Conservation (phyloP, 2,797 vertebrate species). For the Gymnopithys bicolor region DNA sequence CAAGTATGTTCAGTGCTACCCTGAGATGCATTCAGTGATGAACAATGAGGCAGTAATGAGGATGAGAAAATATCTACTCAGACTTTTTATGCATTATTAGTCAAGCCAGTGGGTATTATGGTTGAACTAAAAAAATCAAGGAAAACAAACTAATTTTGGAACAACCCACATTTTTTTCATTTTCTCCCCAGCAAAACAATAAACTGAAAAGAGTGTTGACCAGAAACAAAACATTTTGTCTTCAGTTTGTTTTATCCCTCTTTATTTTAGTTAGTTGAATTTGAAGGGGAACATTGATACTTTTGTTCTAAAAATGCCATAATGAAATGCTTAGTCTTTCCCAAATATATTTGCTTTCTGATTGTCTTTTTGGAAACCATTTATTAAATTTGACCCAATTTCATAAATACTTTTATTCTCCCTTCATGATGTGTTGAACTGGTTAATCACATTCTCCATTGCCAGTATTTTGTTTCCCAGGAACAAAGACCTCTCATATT, state of each 20-base stretch:
- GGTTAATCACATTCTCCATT: slow-evolving; percentile 27
- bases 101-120: neutral
- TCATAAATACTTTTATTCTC: neutral
- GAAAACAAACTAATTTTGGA: slow-evolving; percentile 32
- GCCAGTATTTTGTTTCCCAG: slow-evolving; percentile 28
- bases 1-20: neutral
- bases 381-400: slow-evolving; percentile 36
- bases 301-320: slow-evolving; percentile 4
- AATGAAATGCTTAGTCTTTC: neutral
- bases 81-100: neutral
- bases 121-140: neutral
- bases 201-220: neutral
- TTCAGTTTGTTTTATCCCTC: neutral
- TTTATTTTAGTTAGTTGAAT: neutral
- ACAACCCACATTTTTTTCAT: neutral
- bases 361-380: neutral
- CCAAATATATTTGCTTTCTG: slow-evolving; percentile 9
- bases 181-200: slow-evolving; percentile 10
- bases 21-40: neutral
- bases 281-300: neutral
- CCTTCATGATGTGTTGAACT: neutral
- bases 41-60: slow-evolving; percentile 24
- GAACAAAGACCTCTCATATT: slow-evolving; percentile 29
- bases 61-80: neutral
- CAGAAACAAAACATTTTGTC: slow-evolving; percentile 28